Evolutionary conservation across 2,888 invertebrate genomes (phyloP).

Genomic region (Rosalia funebris): DNA sequence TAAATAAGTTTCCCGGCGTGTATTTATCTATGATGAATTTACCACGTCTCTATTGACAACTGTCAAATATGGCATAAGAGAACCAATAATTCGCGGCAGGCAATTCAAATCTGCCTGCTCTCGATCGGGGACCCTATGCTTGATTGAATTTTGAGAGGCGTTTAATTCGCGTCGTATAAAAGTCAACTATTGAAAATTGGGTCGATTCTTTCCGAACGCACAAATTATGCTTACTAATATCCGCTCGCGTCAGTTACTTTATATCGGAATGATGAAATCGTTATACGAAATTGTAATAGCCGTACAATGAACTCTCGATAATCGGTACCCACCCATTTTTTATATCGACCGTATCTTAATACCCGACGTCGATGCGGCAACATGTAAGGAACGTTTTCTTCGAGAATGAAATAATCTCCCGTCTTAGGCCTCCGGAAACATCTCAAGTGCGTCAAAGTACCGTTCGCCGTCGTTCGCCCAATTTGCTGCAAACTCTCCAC

Average conservation of each 20-base stretch:
- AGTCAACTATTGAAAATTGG: background rate
- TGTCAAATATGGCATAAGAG: too few relatives aligned
- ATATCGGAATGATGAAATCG: constrained; percentile 8
- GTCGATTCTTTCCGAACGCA: background rate
- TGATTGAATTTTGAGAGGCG: too few relatives aligned
- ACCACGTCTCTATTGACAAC: too few relatives aligned
- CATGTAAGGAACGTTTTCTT: constrained; percentile 14
- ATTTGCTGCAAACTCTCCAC: constrained; percentile 20
- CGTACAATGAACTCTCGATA: constrained; percentile 15
- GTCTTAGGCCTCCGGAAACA: constrained; percentile 27
- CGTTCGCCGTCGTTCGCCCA: constrained; percentile 22
- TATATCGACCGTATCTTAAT: constrained; percentile 13
- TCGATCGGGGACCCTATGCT: too few relatives aligned
- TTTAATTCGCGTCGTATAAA: too few relatives aligned
- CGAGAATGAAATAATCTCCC: constrained; percentile 21
- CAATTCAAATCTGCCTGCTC: too few relatives aligned
- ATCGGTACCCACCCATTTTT: constrained; percentile 18
- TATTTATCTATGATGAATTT: too few relatives aligned
- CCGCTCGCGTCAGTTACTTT: background rate
- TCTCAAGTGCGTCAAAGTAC: constrained; percentile 32
- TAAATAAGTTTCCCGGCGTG: too few relatives aligned
- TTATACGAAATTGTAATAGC: constrained; percentile 15
- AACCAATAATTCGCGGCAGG: too few relatives aligned
- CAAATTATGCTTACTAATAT: background rate
- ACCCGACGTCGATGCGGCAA: constrained; percentile 1